These are phyloP conservation scores for Gobio gobio DNA, from an alignment of 2,113 vertebrate genomes.

Conservation along the genomic window DNA sequence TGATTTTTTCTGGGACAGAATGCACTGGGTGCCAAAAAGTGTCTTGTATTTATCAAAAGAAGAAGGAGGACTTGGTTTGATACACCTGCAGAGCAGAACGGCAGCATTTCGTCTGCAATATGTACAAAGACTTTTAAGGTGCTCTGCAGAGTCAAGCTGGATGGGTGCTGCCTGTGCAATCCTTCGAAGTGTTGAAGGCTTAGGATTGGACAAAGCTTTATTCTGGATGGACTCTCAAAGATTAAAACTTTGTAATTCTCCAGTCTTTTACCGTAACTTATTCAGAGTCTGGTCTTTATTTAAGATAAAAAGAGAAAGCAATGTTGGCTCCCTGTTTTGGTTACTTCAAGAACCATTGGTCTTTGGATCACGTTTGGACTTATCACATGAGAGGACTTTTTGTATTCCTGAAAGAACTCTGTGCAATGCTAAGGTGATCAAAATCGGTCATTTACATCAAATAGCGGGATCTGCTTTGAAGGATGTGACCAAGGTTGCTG, in stretches of 20 bases:
- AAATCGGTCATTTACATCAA: too few species aligned
- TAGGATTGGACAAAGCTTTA: not conserved
- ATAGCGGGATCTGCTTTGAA: too few species aligned
- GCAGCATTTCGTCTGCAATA: not conserved
- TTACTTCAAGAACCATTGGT: too few species aligned
- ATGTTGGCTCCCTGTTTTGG: too few species aligned
- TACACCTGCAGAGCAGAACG: not conserved
- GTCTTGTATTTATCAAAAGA: not conserved
- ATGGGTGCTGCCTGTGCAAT: not conserved
- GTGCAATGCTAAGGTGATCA: too few species aligned
- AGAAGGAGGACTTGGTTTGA: not conserved
- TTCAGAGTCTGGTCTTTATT: not conserved
- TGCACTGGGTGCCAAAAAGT: not conserved
- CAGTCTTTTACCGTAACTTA: not conserved
- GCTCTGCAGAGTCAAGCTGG: not conserved
- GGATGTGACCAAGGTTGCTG: too few species aligned
- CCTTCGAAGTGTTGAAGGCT: not conserved
- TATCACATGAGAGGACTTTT: too few species aligned
- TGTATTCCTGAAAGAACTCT: too few species aligned
- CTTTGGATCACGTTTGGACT: too few species aligned
- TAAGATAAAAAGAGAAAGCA: not conserved
- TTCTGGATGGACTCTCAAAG: not conserved
- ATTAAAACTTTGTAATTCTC: not conserved
- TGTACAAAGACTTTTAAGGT: not conserved
- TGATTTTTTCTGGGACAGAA: not conserved